phyloP scores from a whole-genome alignment of 2,888 invertebrate genomes.

The Trachelus troglodyta region DNA sequence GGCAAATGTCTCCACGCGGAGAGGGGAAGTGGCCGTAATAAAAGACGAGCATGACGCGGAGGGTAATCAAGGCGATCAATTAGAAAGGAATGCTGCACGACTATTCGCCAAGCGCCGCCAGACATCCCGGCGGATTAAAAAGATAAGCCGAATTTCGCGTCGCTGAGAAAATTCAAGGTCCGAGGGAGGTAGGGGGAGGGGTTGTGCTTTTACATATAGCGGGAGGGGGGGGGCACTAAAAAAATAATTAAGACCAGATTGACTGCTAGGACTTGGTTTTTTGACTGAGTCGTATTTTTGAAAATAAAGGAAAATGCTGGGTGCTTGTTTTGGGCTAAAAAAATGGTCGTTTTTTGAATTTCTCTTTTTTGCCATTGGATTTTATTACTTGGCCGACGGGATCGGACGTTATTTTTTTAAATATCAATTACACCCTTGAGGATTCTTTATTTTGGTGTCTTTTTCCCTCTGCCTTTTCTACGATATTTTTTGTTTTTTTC shows the following conservation, averaged over 20 bases:
- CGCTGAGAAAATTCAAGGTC: neutral
- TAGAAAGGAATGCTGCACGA: slow-evolving; percentile 3
- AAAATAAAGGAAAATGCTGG: neutral
- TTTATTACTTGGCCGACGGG: neutral
- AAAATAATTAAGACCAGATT: neutral
- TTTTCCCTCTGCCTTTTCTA: too few species aligned
- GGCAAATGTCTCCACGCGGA: neutral
- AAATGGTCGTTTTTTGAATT: neutral
- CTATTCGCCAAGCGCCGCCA: slow-evolving; percentile 2
- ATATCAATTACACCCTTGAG: neutral
- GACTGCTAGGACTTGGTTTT: neutral
- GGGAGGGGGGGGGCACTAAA: neutral
- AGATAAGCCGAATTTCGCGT: neutral
- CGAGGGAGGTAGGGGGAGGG: neutral
- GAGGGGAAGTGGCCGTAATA: neutral
- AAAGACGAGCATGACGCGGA: slow-evolving; percentile 2
- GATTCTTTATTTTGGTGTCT: neutral
- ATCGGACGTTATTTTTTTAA: too few species aligned
- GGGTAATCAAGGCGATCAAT: slow-evolving; percentile 9
- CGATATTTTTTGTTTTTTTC: neutral
- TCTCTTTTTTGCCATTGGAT: neutral
- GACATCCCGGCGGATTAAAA: slow-evolving; percentile 1
- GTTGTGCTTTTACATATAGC: too few species aligned
- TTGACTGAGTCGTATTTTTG: neutral
- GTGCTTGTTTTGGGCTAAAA: neutral